These are phyloP conservation scores for Calypte anna DNA, from an alignment of 2,113 vertebrate genomes.

Conservation along the genomic window DNA sequence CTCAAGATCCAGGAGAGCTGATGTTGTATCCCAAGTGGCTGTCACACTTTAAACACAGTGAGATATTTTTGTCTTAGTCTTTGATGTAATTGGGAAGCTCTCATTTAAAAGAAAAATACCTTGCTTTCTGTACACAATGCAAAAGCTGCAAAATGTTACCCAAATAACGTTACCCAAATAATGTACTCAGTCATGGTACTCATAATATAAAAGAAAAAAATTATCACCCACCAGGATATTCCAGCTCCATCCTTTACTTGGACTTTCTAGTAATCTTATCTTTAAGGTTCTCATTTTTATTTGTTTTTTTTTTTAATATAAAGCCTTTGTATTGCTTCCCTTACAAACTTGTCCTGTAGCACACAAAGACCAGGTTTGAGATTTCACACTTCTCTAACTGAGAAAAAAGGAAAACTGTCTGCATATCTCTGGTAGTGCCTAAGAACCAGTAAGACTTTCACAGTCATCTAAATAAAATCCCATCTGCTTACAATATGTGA, in stretches of 20 bases:
- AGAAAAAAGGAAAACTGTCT: not conserved
- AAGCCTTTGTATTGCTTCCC: not conserved
- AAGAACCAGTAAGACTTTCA: not conserved
- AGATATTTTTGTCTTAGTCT: not conserved
- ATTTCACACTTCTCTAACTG: not conserved
- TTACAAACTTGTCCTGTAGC: not conserved
- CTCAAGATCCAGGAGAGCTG: not conserved
- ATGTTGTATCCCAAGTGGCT: not conserved
- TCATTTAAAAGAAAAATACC: not conserved
- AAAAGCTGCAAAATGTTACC: not conserved
- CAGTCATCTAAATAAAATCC: not conserved
- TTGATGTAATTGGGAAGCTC: not conserved
- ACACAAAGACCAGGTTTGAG: not conserved
- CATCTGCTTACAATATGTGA: not conserved
- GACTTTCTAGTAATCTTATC: not conserved
- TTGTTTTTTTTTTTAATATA: not conserved
- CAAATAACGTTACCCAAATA: not conserved
- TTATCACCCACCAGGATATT: not conserved
- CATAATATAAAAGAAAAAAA: fast-evolving
- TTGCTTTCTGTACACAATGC: not conserved
- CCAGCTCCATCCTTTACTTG: not conserved
- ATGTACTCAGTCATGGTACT: not conserved
- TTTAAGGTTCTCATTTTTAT: not conserved
- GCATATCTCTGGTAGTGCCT: not conserved
- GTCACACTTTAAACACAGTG: not conserved